These are phyloP conservation scores for Gobiocypris rarus DNA, from an alignment of 2,113 vertebrate genomes.

Conservation along the genomic window DNA sequence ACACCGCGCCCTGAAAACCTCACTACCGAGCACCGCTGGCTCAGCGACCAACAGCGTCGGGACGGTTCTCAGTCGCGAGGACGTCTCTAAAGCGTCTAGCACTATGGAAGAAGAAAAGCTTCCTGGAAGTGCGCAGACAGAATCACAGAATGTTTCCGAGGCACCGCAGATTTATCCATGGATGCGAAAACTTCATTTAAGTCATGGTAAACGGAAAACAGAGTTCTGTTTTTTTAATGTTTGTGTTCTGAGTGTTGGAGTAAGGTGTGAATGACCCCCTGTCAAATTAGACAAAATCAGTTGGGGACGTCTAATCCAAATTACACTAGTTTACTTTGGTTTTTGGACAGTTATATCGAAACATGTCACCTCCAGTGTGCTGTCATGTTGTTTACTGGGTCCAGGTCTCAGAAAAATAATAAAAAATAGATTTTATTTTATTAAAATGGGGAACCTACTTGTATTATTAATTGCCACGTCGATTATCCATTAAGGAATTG, in stretches of 20 bases:
- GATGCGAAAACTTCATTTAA: constrained; percentile 99
- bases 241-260: not conserved
- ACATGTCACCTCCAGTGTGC: not conserved
- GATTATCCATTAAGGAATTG: not conserved
- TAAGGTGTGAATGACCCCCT: not conserved
- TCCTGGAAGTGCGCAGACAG: constrained; percentile 87
- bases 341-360: not conserved
- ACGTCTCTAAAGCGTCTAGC: constrained; percentile 87
- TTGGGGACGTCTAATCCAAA: not conserved
- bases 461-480: not conserved
- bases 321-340: not conserved
- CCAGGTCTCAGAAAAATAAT: not conserved
- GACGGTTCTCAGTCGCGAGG: constrained; percentile 87
- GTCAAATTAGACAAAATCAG: not conserved
- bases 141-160: constrained; percentile 87
- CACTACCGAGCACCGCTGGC: constrained; percentile 82
- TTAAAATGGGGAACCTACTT: not conserved
- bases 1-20: constrained; percentile 91
- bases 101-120: constrained; percentile 89
- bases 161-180: constrained; percentile 93
- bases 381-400: no score
- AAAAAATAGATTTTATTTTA: not conserved
- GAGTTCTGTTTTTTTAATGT: not conserved
- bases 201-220: constrained; percentile 86
- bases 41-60: constrained; percentile 80